A percentile compares a stretch with the other conserved stretches of the same genome.
Conservation (phyloP, 2,888 invertebrate species). For the Amblyteles armatorius region DNA sequence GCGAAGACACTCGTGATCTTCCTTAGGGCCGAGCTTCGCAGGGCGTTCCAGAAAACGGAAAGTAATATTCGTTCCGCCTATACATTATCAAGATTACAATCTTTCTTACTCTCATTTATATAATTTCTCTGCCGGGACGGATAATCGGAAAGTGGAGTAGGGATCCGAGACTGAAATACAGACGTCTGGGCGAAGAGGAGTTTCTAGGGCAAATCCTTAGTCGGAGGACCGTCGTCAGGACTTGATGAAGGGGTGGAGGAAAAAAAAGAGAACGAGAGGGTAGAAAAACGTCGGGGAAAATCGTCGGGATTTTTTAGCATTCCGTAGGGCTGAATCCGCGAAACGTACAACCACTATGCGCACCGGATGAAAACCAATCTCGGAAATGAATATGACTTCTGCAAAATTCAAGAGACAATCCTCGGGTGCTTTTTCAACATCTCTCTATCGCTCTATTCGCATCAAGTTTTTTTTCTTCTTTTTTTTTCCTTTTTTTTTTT, state of each 20-base stretch:
- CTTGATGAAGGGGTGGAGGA: not conserved
- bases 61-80: not conserved
- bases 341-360: constrained; percentile 37
- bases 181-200: not conserved
- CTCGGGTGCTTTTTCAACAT: constrained; percentile 61
- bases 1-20: no score
- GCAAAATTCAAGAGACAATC: constrained; percentile 73
- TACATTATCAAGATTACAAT: constrained; percentile 28
- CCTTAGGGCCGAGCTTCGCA: no score
- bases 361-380: constrained; percentile 73
- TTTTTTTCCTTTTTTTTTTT: constrained; percentile 27
- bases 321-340: constrained; percentile 28
- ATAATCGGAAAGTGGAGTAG: constrained; percentile 41
- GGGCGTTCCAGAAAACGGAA: no score
- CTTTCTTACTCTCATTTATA: not conserved
- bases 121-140: constrained; percentile 8
- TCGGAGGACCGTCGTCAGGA: constrained; percentile 1
- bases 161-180: not conserved
- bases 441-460: constrained; percentile 37
- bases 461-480: constrained; percentile 54
- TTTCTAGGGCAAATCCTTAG: constrained; percentile 28
- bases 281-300: constrained; percentile 44
- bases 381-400: constrained; percentile 76
- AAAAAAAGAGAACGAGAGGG: constrained; percentile 30
- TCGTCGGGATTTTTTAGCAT: constrained; percentile 39